Percentiles rank a stretch among this genome's conserved stretches.
phyloP scores from a whole-genome alignment of 1,140 invertebrate species.

The Armadillidium nasatum region DNA sequence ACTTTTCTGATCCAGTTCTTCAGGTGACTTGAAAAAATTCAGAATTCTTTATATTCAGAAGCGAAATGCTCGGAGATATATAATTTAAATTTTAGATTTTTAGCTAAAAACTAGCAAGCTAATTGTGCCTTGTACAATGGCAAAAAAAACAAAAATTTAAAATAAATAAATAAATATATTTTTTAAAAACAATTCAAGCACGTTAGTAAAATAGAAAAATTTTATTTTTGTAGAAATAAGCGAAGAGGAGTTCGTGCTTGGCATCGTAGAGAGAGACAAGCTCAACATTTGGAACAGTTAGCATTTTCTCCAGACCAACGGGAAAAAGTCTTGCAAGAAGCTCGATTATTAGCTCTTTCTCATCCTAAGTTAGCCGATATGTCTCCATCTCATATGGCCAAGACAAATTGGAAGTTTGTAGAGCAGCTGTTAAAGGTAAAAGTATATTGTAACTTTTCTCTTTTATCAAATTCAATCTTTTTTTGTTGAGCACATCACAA shows the following conservation, averaged over 20 bases:
- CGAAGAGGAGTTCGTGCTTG: constrained; percentile 46
- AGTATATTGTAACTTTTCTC: background rate
- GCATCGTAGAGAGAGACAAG: constrained; percentile 49
- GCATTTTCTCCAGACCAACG: constrained; percentile 38
- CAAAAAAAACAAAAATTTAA: no score
- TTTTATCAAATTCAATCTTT: background rate
- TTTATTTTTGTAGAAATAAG: constrained; percentile 39
- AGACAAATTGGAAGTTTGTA: constrained; percentile 97
- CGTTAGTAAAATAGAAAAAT: no score
- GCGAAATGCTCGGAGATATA: no score
- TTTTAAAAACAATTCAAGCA: no score
- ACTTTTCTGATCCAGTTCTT: no score
- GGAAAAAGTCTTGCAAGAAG: constrained; percentile 39
- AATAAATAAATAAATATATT: no score
- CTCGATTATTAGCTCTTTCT: constrained; percentile 30
- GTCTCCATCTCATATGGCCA: constrained; percentile 76
- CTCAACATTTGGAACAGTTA: constrained; percentile 52
- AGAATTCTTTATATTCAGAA: no score
- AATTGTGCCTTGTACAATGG: no score
- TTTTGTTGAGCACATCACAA: background rate
- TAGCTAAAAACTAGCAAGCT: no score
- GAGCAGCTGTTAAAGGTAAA: constrained; percentile 88
- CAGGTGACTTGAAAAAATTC: no score
- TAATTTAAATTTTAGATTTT: no score
- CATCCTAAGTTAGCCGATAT: constrained; percentile 42